Evolutionary conservation across 2,113 vertebrate species (phyloP).

Genomic region (Sula dactylatra): DNA sequence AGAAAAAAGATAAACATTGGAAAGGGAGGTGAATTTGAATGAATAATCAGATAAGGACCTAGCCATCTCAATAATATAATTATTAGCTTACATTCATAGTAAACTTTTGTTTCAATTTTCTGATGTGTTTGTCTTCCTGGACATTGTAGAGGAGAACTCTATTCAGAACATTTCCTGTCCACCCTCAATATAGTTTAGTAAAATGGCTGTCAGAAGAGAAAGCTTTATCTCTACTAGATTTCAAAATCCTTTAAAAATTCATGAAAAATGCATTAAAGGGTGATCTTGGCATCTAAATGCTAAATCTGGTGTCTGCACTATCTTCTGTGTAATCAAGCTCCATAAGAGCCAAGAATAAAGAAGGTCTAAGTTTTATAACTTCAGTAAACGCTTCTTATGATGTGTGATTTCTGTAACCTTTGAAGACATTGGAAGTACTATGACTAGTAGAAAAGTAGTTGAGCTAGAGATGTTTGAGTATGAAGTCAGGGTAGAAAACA

Average conservation of each 20-base stretch:
- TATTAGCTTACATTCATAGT: not conserved
- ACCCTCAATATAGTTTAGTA: not conserved
- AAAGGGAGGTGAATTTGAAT: not conserved
- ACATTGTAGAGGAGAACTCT: not conserved
- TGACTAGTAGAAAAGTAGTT: not conserved
- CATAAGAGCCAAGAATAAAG: not conserved
- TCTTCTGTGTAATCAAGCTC: not conserved
- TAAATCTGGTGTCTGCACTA: not conserved
- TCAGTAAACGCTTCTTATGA: not conserved
- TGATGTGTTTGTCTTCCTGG: not conserved
- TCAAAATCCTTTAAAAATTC: not conserved
- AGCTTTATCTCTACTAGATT: not conserved
- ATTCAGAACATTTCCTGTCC: not conserved
- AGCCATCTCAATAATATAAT: not conserved
- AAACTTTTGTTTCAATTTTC: not conserved
- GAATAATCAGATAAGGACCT: not conserved
- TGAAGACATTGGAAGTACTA: not conserved
- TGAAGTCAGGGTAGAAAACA: not conserved
- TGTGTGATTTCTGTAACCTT: not conserved
- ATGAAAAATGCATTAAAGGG: not conserved
- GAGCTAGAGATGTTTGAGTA: not conserved
- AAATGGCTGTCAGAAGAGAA: not conserved
- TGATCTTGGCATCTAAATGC: not conserved
- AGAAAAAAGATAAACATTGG: not conserved
- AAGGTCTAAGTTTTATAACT: not conserved